Evolutionary conservation across 2,113 vertebrate species (phyloP).

Genomic region (Ailuropoda melanoleuca): DNA sequence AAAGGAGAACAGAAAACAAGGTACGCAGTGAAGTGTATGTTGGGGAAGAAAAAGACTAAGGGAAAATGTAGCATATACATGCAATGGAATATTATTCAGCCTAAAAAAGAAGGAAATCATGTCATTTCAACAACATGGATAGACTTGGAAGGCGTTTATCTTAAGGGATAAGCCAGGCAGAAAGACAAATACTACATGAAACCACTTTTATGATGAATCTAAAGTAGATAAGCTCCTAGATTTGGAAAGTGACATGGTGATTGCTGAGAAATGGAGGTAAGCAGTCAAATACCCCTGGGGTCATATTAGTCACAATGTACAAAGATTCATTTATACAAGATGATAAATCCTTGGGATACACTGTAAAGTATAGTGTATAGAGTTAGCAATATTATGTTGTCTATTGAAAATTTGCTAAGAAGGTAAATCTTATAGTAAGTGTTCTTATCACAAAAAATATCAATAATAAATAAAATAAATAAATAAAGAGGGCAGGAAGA

Average conservation of each 20-base stretch:
- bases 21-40: neutral
- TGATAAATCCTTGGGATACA: neutral
- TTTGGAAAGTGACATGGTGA: neutral
- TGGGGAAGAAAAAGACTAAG: slow-evolving; percentile 64
- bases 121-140: neutral
- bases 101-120: neutral
- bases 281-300: neutral
- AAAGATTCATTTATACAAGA: neutral
- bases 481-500: neutral
- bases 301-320: neutral
- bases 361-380: neutral
- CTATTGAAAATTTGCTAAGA: neutral
- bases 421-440: neutral
- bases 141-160: neutral
- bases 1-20: slow-evolving; percentile 85
- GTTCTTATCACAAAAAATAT: neutral
- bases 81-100: neutral
- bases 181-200: neutral
- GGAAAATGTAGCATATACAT: neutral
- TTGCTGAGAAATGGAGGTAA: neutral
- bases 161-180: neutral
- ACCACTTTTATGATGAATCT: neutral
- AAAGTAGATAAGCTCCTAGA: neutral
- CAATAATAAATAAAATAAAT: neutral
- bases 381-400: neutral